A percentile compares a stretch with the other conserved stretches of the same genome.
These are phyloP conservation scores for Sesia apiformis DNA, from an alignment of 2,888 invertebrate genomes.

Conservation along the genomic window DNA sequence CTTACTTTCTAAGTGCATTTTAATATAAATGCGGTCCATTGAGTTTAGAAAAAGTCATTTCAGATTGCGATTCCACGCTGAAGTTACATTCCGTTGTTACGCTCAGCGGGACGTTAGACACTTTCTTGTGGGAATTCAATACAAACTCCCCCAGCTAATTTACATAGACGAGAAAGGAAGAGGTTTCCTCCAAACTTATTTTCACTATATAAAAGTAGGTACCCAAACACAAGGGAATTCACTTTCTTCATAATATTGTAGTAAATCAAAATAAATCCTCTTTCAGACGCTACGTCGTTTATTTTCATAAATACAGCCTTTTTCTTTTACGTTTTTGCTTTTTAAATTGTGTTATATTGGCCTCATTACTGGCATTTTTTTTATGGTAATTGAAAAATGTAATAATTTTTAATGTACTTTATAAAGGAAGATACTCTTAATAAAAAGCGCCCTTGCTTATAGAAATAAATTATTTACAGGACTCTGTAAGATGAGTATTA, in stretches of 20 bases:
- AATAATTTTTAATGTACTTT: too few species aligned
- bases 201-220: conserved; percentile 24
- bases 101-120: conserved; percentile 5
- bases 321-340: not conserved
- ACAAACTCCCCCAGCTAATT: conserved; percentile 41
- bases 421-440: too few species aligned
- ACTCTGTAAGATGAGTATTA: too few species aligned
- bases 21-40: too few species aligned
- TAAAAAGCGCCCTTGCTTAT: too few species aligned
- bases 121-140: conserved; percentile 28
- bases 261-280: conserved; percentile 13
- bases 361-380: not conserved
- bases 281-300: conserved; percentile 7
- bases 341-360: not conserved
- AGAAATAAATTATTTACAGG: too few species aligned
- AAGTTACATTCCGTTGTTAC: not conserved
- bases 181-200: conserved; percentile 29
- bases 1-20: too few species aligned
- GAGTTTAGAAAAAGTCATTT: not conserved
- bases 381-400: not conserved
- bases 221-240: conserved; percentile 6
- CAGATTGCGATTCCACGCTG: not conserved
- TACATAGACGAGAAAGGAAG: conserved; percentile 19
- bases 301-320: conserved; percentile 7
- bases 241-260: conserved; percentile 10